Conservation (phyloP, 1,140 invertebrate genomes). For the Plutomurus gul region DNA sequence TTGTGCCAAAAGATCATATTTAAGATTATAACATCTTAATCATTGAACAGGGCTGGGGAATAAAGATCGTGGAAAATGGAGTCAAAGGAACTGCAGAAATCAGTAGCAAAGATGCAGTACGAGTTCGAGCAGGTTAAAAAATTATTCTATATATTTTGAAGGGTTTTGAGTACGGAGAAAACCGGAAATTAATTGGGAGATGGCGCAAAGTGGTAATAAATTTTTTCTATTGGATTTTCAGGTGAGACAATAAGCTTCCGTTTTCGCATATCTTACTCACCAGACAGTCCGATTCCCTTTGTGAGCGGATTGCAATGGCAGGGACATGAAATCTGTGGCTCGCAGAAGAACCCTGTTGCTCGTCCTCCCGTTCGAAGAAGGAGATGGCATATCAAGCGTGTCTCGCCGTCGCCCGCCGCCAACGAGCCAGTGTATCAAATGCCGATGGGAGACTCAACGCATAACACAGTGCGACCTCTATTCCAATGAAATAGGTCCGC, state of each 20-base stretch:
- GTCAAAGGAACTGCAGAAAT: background rate
- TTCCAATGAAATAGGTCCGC: no score
- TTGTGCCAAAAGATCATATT: background rate
- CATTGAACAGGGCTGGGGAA: background rate
- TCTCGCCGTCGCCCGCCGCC: no score
- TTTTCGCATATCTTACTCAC: background rate
- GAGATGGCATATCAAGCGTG: no score
- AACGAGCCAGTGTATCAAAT: no score
- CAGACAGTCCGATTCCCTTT: background rate
- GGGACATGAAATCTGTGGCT: background rate
- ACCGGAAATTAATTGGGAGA: no score
- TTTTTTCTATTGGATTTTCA: background rate
- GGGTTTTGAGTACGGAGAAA: background rate
- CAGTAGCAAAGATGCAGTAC: background rate
- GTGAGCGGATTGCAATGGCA: background rate
- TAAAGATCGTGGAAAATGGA: background rate
- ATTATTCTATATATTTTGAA: background rate
- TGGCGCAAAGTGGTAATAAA: no score
- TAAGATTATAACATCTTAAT: background rate
- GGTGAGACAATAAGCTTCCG: slow-evolving; percentile 1
- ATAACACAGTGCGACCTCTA: no score
- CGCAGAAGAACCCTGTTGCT: no score
- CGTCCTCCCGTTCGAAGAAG: no score
- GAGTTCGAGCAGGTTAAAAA: background rate
- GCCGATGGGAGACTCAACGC: no score